Evolutionary conservation across 2,888 invertebrate species (phyloP).

Genomic region (Pogonocherus hispidulus): DNA sequence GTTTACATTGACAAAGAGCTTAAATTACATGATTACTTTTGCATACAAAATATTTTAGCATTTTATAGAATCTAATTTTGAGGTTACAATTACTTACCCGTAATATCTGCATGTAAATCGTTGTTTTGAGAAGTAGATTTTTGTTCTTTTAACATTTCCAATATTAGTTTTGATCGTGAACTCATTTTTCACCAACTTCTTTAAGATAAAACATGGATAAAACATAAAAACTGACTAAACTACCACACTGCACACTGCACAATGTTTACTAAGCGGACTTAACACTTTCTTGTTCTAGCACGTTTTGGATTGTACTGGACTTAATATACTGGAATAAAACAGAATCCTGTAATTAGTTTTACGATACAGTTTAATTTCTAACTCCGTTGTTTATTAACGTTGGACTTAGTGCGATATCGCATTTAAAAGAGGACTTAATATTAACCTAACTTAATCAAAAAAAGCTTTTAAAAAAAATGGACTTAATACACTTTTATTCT

Average conservation of each 20-base stretch:
- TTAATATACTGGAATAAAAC: background rate
- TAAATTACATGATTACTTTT: conserved; percentile 4
- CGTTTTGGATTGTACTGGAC: background rate
- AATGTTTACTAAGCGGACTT: background rate
- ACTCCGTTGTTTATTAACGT: background rate
- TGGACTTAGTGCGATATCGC: too few relatives aligned
- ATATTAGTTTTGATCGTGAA: conserved; percentile 1
- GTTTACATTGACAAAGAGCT: background rate
- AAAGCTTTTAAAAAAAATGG: background rate
- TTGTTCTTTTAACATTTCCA: conserved; percentile 4
- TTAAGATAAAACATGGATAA: background rate
- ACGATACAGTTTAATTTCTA: background rate
- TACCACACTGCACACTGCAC: background rate
- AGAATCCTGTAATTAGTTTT: background rate
- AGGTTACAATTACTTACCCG: conserved; percentile 2
- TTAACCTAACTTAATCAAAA: background rate
- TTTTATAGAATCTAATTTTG: background rate
- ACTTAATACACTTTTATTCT: conserved; percentile 6
- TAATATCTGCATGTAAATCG: background rate
- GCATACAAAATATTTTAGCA: conserved; percentile 1
- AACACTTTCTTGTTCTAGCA: background rate
- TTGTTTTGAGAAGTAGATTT: background rate
- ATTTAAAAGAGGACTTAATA: background rate
- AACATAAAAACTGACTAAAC: conserved; percentile 4
- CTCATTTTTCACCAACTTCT: background rate